Evolutionary conservation across 2,888 invertebrate species (phyloP), one percentile per base, ranked within the genome.

Genomic region (Phlogophora meticulosa): DNA sequence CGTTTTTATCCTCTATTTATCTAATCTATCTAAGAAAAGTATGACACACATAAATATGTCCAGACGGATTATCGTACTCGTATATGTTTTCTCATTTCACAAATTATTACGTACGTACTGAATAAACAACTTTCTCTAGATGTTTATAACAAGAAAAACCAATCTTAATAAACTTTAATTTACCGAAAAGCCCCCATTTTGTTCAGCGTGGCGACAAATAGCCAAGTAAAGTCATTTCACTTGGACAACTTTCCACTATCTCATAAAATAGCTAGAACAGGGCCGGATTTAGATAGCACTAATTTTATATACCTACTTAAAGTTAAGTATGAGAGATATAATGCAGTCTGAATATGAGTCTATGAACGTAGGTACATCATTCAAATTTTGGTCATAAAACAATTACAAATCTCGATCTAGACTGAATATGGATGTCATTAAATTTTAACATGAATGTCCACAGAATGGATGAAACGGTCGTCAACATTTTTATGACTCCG

Each of bases 191-290:
- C 24, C 42, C 40, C 55, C 72, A 72, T 68, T 80, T 72, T 64
- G 64, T 51, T 62, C 52, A 38, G 42, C 53, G 48, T 51, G 53
- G 52, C 73, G 67, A 74, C 77, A 81, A 84, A 80, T 71, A 68
- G 65, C 68, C 46, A 81, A 78, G 71, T 78, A 64, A 76, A 82
- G 79, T 75, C 56, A 80, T 82, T 81, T 72, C 66, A 75, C 70
- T 81, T 73, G 56, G 61, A 73, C 70, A 73, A 78, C 72, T 80
- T 68, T 69, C 28, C 53, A 74, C 69, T 78, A 71, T 73, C 68
- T 51, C 52, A 59, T 71, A 69, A 72, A 77, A 64, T 61, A 45
- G 52, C 34, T 45, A 46, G n/a, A 1, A n/a, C 67, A 76, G 71
- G 58, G 45, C 34, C 52, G 63, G 4, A 67, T 55, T 67, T 24